Percentiles rank a stretch among this genome's conserved stretches.
Evolutionary conservation across 2,888 invertebrate genomes (phyloP).

Genomic region (Mantis religiosa): DNA sequence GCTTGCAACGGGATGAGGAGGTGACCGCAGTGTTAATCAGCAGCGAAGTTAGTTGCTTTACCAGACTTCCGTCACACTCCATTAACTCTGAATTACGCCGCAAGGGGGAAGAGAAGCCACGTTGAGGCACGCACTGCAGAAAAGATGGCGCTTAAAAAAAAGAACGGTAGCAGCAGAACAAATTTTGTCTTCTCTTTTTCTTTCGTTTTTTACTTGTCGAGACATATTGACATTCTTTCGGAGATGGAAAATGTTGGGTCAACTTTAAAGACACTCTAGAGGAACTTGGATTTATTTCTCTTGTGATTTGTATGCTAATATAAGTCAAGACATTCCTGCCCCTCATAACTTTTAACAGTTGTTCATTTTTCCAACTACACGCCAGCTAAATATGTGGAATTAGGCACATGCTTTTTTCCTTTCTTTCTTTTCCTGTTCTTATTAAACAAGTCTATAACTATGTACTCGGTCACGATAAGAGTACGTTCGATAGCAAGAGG

Average conservation of each 20-base stretch:
- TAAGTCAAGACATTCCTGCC: no score
- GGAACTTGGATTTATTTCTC: no score
- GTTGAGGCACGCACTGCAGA: neutral
- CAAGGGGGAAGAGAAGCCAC: neutral
- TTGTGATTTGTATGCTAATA: no score
- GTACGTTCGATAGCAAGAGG: no score
- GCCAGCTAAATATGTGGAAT: no score
- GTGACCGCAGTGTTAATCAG: neutral
- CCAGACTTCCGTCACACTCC: neutral
- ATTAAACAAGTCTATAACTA: no score
- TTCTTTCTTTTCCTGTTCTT: no score
- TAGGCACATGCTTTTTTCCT: no score
- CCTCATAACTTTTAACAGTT: no score
- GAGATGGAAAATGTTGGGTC: neutral
- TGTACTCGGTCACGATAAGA: no score
- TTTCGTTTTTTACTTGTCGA: no score
- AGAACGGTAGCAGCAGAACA: neutral
- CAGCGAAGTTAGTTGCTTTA: neutral
- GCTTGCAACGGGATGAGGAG: neutral
- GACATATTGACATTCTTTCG: neutral
- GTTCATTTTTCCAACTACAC: no score
- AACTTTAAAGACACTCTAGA: neutral
- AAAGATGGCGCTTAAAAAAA: neutral
- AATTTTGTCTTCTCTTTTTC: neutral
- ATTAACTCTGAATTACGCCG: neutral